Evolutionary conservation across 2,113 vertebrate genomes (phyloP), one percentile per base, ranked within the genome.

Genomic region (Pelecanoides urinatrix): DNA sequence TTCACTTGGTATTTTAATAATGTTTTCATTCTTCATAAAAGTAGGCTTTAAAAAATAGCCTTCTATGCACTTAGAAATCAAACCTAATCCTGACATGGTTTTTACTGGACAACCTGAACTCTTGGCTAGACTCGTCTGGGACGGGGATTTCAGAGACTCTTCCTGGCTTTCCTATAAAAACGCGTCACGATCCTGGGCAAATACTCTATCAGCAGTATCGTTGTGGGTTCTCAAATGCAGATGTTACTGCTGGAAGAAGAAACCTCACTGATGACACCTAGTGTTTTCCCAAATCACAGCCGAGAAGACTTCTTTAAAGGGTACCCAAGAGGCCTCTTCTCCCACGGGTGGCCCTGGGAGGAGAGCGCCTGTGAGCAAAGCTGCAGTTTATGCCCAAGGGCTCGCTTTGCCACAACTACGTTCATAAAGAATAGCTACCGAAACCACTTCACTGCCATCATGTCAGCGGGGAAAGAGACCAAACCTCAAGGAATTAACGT

Each of bases 91-190:
- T 74, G 86, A 74, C 88, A 83, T 72, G 79, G 75, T 86, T 98
- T 98, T 96, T 86, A 81, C 94, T 96, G 92, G 93, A 72, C 76
- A 93, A 79, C 68, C 72, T 91, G 92, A 95, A 68, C 50, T 92
- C 72, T 95, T 95, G 96, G 90, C 82, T 81, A 93, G 95, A 97
- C 91, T 92, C 96, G 96, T 96, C 96, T 97, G 92, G 70, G 90
- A 92, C 11, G 7, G 81, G 95, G 97, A 98, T 98, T 98, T 97
- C 92, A 55, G 85, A 78, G 93, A 61, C 88, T 95, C 95, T 95
- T 96, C 76, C 78, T 89, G 32, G 53, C 82, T 94, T 95, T 92
- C 45, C 66, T 87, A 10, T 92, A 89, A 97, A 92, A 97, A 91
- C 4, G 36, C 47, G 66, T 92, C 84, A 77, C 8, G 17, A 62